These are phyloP conservation scores for Podocnemis expansa DNA, from an alignment of 2,113 vertebrate species.

Conservation along the genomic window DNA sequence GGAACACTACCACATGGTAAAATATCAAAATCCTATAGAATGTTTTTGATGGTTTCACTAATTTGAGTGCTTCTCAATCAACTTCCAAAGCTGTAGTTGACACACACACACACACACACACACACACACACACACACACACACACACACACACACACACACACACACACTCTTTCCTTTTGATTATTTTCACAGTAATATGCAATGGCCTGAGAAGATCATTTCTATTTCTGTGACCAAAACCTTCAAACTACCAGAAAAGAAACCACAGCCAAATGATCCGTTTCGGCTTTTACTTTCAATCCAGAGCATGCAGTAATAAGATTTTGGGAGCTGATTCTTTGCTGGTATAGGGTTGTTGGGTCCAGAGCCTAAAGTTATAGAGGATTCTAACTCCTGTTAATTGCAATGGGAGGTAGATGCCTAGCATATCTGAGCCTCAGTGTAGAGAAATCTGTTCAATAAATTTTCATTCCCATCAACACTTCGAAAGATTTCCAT, in stretches of 20 bases:
- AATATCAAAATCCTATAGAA: neutral
- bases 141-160: too few species aligned
- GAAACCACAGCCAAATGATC: neutral
- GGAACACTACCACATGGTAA: neutral
- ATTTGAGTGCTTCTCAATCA: neutral
- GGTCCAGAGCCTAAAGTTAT: too few species aligned
- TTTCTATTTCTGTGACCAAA: neutral
- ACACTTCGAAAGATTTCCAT: neutral
- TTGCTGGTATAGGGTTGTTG: neutral
- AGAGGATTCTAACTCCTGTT: too few species aligned
- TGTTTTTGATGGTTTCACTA: conserved; percentile 10
- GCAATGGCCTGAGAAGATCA: neutral
- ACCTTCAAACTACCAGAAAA: neutral
- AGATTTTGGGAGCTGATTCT: neutral
- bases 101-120: conserved; percentile 13
- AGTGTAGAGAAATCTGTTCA: neutral
- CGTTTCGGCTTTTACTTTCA: neutral
- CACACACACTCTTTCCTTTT: conserved; percentile 14
- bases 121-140: too few species aligned
- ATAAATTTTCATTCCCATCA: neutral
- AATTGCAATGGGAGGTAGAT: too few species aligned
- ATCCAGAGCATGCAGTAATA: neutral
- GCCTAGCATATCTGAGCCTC: neutral
- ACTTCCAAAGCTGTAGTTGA: conserved; percentile 17
- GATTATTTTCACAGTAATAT: neutral